phyloP scores from a whole-genome alignment of 2,888 invertebrate genomes.

The Cetonia aurata region DNA sequence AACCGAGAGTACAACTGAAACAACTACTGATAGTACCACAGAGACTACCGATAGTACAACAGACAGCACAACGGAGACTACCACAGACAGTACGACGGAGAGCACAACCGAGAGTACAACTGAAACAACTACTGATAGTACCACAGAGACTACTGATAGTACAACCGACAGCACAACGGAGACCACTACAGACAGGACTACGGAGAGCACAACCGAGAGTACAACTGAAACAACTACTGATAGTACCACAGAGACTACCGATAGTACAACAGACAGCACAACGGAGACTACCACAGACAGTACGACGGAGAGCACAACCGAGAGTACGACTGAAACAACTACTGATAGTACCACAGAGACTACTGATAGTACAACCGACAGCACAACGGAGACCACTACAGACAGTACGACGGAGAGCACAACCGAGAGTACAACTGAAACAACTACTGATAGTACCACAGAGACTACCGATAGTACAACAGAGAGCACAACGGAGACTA shows the following conservation, averaged over 20 bases:
- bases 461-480: no score
- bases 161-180: neutral
- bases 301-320: no score
- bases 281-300: no score
- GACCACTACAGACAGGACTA: neutral
- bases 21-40: slow-evolving; percentile 1
- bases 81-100: slow-evolving; percentile 20
- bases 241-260: no score
- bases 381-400: neutral
- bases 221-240: neutral
- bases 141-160: neutral
- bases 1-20: neutral
- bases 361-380: neutral
- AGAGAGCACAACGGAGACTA: no score
- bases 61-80: neutral
- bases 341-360: neutral
- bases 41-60: slow-evolving; percentile 11
- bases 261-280: no score
- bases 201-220: neutral
- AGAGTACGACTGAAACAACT: no score
- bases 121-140: neutral
- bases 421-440: no score
- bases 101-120: slow-evolving; percentile 13
- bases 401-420: no score
- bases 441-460: no score